Evolutionary conservation across 1,140 invertebrate genomes (phyloP).

Genomic region (Agrilus planipennis): DNA sequence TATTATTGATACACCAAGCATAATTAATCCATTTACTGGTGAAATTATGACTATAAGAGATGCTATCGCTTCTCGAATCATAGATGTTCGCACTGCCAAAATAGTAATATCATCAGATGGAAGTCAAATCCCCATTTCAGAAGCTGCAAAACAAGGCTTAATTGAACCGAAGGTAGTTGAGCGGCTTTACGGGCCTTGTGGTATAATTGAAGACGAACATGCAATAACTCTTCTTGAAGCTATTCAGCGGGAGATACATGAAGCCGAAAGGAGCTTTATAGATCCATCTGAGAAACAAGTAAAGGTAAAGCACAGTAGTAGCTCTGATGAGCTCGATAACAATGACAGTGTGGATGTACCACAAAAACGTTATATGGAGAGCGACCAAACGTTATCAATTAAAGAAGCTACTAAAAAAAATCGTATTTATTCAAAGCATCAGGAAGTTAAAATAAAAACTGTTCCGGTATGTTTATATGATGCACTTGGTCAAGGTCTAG

Average conservation of each 20-base stretch:
- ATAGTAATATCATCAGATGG: constrained; percentile 46
- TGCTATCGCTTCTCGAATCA: constrained; percentile 66
- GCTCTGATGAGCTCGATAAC: constrained; percentile 66
- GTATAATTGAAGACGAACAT: constrained; percentile 63
- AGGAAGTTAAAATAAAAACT: constrained; percentile 56
- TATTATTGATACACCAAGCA: constrained; percentile 65
- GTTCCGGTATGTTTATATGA: constrained; percentile 67
- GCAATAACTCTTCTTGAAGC: constrained; percentile 75
- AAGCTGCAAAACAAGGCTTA: constrained; percentile 64
- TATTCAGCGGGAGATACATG: constrained; percentile 77
- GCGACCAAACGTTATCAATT: constrained; percentile 52
- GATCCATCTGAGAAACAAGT: constrained; percentile 59
- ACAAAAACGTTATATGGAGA: constrained; percentile 40
- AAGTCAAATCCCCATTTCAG: constrained; percentile 58
- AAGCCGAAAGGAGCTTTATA: constrained; percentile 62
- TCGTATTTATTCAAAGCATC: constrained; percentile 51
- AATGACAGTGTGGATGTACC: constrained; percentile 66
- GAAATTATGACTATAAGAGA: constrained; percentile 71
- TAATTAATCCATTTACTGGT: constrained; percentile 75
- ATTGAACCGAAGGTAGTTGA: constrained; percentile 63
- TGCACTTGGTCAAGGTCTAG: constrained; percentile 66
- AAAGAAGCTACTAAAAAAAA: constrained; percentile 54
- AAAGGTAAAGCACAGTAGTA: constrained; percentile 56
- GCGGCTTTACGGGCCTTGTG: constrained; percentile 63
- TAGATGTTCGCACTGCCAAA: constrained; percentile 67